Conservation (phyloP, 2,797 vertebrate genomes). For the Phoeniculus purpureus region DNA sequence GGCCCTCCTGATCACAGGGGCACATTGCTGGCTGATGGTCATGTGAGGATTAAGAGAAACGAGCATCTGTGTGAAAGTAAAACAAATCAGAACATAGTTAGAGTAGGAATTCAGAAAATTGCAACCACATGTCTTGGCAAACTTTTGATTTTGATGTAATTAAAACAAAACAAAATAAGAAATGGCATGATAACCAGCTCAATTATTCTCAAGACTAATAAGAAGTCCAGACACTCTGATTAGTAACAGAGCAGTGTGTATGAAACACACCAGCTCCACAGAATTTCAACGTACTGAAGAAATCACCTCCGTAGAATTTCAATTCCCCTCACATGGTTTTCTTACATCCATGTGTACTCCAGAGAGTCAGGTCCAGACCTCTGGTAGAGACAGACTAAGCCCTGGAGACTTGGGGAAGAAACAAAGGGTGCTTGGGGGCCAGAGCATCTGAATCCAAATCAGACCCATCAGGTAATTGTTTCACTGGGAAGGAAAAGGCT, state of each 20-base stretch:
- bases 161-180: neutral
- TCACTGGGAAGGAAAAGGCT: neutral
- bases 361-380: rapidly evolving
- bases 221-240: neutral
- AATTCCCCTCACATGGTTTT: neutral
- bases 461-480: neutral
- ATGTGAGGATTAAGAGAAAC: neutral
- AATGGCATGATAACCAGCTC: neutral
- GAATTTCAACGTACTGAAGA: too few species aligned
- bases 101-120: neutral
- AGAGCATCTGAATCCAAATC: neutral
- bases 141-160: neutral
- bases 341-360: neutral
- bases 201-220: neutral
- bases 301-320: neutral
- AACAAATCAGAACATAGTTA: neutral
- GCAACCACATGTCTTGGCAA: neutral
- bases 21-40: too few species aligned
- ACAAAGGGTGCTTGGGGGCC: neutral
- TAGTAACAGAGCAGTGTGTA: neutral
- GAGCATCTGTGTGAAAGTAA: neutral
- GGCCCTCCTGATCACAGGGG: too few species aligned
- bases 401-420: neutral
- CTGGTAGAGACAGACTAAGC: neutral
- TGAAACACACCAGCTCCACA: neutral